Conservation (phyloP, 2,888 invertebrate genomes). For the Sinhomidia bicolor region DNA sequence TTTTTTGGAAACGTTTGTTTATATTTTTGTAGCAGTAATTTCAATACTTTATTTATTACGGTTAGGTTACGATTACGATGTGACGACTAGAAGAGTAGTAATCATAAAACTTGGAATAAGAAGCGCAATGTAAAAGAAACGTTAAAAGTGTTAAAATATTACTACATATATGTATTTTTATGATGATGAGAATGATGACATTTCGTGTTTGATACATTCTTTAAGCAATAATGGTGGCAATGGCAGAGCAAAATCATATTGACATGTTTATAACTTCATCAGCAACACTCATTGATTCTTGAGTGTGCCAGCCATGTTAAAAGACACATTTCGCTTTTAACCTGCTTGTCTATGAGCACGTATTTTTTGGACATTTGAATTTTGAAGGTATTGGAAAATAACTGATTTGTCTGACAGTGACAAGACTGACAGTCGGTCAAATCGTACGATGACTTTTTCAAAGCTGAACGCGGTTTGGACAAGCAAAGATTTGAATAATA, state of each 20-base stretch:
- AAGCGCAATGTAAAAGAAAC: background rate
- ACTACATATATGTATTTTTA: no score
- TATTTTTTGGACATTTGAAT: background rate
- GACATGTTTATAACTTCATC: background rate
- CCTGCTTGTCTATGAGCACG: conserved; percentile 17
- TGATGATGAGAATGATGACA: background rate
- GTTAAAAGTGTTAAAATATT: background rate
- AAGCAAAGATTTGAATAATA: background rate
- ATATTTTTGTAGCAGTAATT: background rate
- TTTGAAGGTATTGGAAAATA: background rate
- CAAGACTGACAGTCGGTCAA: conserved; percentile 24
- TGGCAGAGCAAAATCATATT: background rate
- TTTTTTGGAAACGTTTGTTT: background rate
- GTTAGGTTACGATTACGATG: conserved; percentile 9
- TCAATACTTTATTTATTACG: background rate
- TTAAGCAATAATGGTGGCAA: background rate
- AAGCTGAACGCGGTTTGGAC: background rate
- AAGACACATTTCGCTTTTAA: background rate
- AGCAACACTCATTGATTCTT: background rate
- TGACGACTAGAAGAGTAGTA: background rate
- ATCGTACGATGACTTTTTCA: conserved; percentile 43
- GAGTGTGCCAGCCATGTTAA: background rate
- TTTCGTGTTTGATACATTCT: background rate
- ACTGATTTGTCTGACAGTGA: conserved; percentile 20
- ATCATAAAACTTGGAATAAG: conserved; percentile 21